phyloP scores from a whole-genome alignment of 2,888 invertebrate genomes.

The Harmothoe impar region DNA sequence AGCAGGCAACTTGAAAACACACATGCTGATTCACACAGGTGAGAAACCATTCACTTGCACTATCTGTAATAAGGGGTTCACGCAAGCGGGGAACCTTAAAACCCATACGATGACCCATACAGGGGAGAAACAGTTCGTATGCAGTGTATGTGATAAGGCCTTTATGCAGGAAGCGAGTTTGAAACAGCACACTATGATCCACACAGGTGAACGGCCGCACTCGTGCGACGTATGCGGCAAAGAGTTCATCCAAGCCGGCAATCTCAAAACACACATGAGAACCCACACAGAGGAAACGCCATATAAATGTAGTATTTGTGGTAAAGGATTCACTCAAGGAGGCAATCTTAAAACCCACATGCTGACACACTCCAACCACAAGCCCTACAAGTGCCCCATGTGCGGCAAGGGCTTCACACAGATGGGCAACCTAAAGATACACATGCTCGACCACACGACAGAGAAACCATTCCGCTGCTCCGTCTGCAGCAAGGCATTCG shows the following conservation, averaged over 20 bases:
- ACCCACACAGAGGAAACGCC: constrained; percentile 64
- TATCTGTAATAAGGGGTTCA: constrained; percentile 56
- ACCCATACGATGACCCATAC: constrained; percentile 54
- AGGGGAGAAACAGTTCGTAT: constrained; percentile 56
- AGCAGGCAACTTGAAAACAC: constrained; percentile 53
- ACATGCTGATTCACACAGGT: constrained; percentile 58
- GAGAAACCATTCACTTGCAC: constrained; percentile 56
- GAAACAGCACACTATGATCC: constrained; percentile 53
- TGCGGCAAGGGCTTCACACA: constrained; percentile 65
- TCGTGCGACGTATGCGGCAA: constrained; percentile 62
- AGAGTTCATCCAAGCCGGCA: constrained; percentile 50
- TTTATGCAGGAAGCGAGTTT: constrained; percentile 43
- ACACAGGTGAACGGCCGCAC: constrained; percentile 47
- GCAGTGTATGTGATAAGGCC: constrained; percentile 61
- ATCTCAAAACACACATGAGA: constrained; percentile 48
- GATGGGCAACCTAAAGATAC: constrained; percentile 60
- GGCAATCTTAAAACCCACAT: constrained; percentile 64
- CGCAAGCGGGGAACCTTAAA: constrained; percentile 53
- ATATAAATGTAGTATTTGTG: constrained; percentile 64
- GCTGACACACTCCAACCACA: constrained; percentile 63
- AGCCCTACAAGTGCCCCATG: constrained; percentile 60
- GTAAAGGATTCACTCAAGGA: constrained; percentile 64
- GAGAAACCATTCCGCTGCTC: constrained; percentile 63
- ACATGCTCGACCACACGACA: constrained; percentile 61
- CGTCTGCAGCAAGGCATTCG: constrained; percentile 63